Conservation (phyloP, 2,888 invertebrate genomes). For the Epinotia ramella region DNA sequence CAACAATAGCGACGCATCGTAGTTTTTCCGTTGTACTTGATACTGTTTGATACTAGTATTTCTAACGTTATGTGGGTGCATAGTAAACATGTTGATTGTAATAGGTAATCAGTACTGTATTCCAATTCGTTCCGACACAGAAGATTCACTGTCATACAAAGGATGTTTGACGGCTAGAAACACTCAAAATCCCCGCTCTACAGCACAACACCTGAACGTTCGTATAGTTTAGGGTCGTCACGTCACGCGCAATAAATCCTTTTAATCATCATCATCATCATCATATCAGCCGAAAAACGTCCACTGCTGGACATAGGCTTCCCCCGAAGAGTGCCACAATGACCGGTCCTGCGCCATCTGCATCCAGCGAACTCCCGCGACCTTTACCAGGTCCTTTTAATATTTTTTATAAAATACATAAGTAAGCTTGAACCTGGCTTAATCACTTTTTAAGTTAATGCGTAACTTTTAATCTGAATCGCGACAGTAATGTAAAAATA, state of each 20-base stretch:
- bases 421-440: not conserved
- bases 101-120: not conserved
- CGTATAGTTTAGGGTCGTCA: too few species aligned
- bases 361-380: too few species aligned
- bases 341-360: too few species aligned
- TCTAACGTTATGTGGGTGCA: not conserved
- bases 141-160: too few species aligned
- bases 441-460: not conserved
- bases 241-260: too few species aligned
- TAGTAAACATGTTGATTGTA: not conserved
- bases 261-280: not conserved
- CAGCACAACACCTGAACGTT: too few species aligned
- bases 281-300: too few species aligned
- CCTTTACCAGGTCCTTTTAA: not conserved
- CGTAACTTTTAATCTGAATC: not conserved
- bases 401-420: not conserved
- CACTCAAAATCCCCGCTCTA: too few species aligned
- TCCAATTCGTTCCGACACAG: too few species aligned
- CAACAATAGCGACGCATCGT: conserved; percentile 6
- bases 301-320: too few species aligned
- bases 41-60: not conserved
- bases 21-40: conserved; percentile 26
- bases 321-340: too few species aligned
- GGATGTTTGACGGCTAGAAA: too few species aligned
- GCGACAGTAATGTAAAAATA: conserved; percentile 11